Base-by-base conservation (phyloP, 2,888 invertebrate genomes). In the Mimachlamys varia region DNA sequence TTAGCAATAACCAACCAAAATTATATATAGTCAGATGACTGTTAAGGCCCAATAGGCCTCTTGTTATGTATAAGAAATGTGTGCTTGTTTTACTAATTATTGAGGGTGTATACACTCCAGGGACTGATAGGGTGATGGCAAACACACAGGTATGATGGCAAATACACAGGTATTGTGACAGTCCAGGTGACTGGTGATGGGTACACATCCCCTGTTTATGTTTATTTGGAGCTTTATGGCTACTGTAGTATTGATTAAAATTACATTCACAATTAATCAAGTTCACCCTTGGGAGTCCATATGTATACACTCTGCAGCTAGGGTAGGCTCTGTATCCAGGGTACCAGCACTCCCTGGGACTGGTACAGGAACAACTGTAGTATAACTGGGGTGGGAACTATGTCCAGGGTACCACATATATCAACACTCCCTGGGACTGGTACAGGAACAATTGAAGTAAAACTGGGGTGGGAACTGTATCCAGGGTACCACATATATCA, bases 161-260 rank as follows among this genome's bases (percentile, higher is more conserved):
- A 22, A 22, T 5, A 53, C 44, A 44, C 44, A 44, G 44, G 44
- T 3, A 5, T 44, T 58, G 58, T n/a, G n/a, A 58, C 58, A 53
- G 53, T 17, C 3, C 44, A 17, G 53, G 15, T 53, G 17, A 53
- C 53, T 19, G 58, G 22, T 58, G 58, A 58, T 58, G 58, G 58
- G 58, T 58, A 58, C 53, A 53, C 12, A 53, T 62, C 27, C 76
- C 27, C 0, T 22, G n/a, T 58, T 58, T 2, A 22, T 58, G n/a
- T 22, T 58, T 58, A 58, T 58, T 58, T 76, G 76, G 76, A 76
- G 7, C 33, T 76, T 76, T 76, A 76, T 33, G 33, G 27, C 33
- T 33, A 76, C 76, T 76, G 22, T 76, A 76, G 33, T 76, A 76
- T 76, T 76, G 76, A 76, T 76, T 76, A 76, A 27, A 76, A 33